Base-by-base conservation (phyloP, 2,797 vertebrate species). In the Typhlichthys eigenmanni region DNA sequence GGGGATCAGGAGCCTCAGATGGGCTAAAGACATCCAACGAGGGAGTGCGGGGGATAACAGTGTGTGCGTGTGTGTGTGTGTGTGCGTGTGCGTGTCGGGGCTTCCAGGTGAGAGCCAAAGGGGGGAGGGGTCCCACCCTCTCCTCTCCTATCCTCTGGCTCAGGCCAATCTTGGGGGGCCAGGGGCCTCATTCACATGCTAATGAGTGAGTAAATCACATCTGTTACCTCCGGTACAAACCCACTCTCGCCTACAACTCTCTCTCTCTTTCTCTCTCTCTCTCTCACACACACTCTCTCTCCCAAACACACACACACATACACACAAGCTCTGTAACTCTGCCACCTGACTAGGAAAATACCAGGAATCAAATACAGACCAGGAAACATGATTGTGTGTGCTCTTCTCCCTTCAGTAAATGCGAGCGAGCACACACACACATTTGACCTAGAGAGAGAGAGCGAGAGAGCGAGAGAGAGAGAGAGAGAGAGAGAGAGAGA, bases 141-240 rank as follows among this genome's bases (percentile, higher is more conserved):
- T 38, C 38, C 38, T 9, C 9, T 81, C 71, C 72, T 81, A 76
- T 59, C 77, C 73, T 87, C 91, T 91, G 91, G 94, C 93, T 93
- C 85, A 88, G 92, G 92, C 92, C 94, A 94, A 95, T 94, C 92
- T 93, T 76, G 81, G 81, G 83, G 54, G 16, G 82, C 81, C 93
- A 88, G 80, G 91, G 80, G 79, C 89, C 93, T 94, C 93, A 97
- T 98, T 98, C 95, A 98, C 92, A 98, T 98, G 96, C 91, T 98
- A 98, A 98, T 98, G 95, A 98, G 94, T 92, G 93, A 92, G 94
- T 95, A 95, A 97, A 96, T 93, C 95, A 95, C 96, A 98, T 96
- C 96, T 98, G 97, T 96, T 96, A 93, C 93, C 94, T 92, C 92
- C 34, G 24, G 24, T 24, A 16, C 55, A 56, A 13, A 56, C 63